Evolutionary conservation across 2,113 vertebrate species (phyloP), one percentile per base, ranked within the genome.

Genomic region (Leptocoma aspasia): DNA sequence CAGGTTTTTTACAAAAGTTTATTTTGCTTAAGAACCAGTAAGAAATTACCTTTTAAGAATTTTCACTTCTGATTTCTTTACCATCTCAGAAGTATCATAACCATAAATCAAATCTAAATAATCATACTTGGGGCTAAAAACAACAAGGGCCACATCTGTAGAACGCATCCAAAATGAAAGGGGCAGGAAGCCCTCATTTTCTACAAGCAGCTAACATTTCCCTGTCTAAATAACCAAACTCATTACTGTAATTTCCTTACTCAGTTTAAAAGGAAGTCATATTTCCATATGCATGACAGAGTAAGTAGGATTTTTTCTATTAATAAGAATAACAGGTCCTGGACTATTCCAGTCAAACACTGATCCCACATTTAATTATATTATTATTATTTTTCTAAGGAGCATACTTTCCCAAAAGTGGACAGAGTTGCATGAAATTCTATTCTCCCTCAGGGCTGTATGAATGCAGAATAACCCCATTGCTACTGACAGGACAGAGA

Each of bases 31-130:
- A 86, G 42, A 90, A 47, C 23, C 28, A 39, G 41, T 59, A 75
- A 63, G 65, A 87, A 87, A 85, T 59, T 0, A 28, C 70, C 53
- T 78, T 86, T 76, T 83, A 90, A 90, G 80, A 97, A 88, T 92
- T 92, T 95, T 95, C 86, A 57, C 2, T 93, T 92, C 87, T 90
- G 50, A 92, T 94, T 95, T 95, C 83, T 95, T 88, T 95, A 90
- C 72, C 31, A 47, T 77, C 86, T 94, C 90, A 91, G 84, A 97
- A 97, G 94, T 96, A 95, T 92, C 82, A 75, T 81, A 92, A 88
- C 63, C 33, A 26, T 97, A 97, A 97, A 97, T 97, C 97, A 97
- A 97, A 92, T 70, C 17, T 49, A 95, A 95, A 94, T 87, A 93
- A 35, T 75, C 95, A 96, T 76, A 94, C 69, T 90, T 91, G 83